Evolutionary conservation across 2,888 invertebrate genomes (phyloP).

Genomic region (Caradrina kadenii): DNA sequence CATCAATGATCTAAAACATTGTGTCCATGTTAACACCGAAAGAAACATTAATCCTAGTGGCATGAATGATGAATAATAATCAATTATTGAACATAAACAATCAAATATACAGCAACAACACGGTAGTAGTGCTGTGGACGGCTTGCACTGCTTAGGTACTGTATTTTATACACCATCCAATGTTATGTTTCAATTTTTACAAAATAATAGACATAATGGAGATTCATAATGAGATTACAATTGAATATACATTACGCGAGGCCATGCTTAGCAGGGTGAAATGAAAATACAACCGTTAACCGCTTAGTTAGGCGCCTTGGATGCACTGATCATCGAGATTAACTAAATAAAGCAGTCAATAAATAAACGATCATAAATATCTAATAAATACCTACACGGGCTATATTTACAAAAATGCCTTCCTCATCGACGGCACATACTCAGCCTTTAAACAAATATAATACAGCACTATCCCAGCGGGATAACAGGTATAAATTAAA

Average conservation of each 20-base stretch:
- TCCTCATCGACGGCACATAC: constrained; percentile 83
- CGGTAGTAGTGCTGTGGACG: constrained; percentile 30
- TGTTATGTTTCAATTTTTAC: constrained; percentile 85
- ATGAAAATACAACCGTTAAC: constrained; percentile 87
- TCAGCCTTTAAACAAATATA: constrained; percentile 89
- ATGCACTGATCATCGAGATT: constrained; percentile 81
- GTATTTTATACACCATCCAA: constrained; percentile 86
- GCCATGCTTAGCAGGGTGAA: constrained; percentile 88
- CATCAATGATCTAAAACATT: constrained; percentile 53
- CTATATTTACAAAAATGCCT: constrained; percentile 90
- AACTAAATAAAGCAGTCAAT: constrained; percentile 91
- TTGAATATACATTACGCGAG: constrained; percentile 84
- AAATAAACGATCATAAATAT: constrained; percentile 91
- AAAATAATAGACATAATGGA: constrained; percentile 80
- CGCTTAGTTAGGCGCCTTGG: constrained; percentile 82
- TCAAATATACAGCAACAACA: constrained; percentile 53
- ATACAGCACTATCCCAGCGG: constrained; percentile 89
- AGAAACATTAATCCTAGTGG: constrained; percentile 56
- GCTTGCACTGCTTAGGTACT: constrained; percentile 70
- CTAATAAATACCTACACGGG: constrained; percentile 91
- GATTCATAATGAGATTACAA: constrained; percentile 89
- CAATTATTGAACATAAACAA: constrained; percentile 59
- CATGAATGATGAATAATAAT: constrained; percentile 56
- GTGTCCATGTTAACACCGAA: constrained; percentile 50
- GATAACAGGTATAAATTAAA: constrained; percentile 90